Evolutionary conservation across 2,888 invertebrate genomes (phyloP), one percentile per base, ranked within the genome.

Genomic region (Steromphala cineraria): DNA sequence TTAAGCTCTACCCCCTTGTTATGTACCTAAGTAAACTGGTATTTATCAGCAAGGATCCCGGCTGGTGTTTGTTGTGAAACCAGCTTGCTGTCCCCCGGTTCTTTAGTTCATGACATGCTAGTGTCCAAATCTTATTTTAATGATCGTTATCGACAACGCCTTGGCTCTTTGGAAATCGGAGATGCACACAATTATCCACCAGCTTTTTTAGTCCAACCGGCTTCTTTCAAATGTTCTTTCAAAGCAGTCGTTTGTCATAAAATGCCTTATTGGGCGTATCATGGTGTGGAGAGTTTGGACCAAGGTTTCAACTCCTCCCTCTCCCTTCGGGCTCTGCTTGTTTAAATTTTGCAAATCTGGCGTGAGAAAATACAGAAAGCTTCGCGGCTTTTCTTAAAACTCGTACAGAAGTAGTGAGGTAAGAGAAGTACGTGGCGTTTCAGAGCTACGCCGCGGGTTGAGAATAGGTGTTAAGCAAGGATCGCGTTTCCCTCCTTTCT

Each of bases 191-290:
- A 71, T 71, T 71, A 71, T 71, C 40, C 36, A 71, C 71, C 71
- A 71, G 71, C 71, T 71, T 71, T 71, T 40, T 71, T 19, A 71
- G 19, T 19, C 71, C 71, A 31, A 40, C 28, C 71, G 28, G 71
- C 36, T 36, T 71, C 71, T 71, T 71, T 17, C 36, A 71, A 40
- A 71, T 71, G 31, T 36, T 31, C 40, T 71, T 71, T 36, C 71
- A 36, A 36, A 15, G 71, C 28, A 71, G n/a, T 62, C 62, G 28
- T 62, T 31, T 62, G 62, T 24, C 28, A 62, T 62, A 24, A 62
- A 21, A 71, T 71, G 71, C 13, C 15, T 71, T 71, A 71, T 71
- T 71, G 71, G 71, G 71, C 71, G 71, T 71, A 71, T 71, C 71
- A 71, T 71, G 40, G 71, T 36, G 71, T 15, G 46, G 40, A 71